Conservation (phyloP, 2,888 invertebrate genomes). For the Neocrepidodera transversa region DNA sequence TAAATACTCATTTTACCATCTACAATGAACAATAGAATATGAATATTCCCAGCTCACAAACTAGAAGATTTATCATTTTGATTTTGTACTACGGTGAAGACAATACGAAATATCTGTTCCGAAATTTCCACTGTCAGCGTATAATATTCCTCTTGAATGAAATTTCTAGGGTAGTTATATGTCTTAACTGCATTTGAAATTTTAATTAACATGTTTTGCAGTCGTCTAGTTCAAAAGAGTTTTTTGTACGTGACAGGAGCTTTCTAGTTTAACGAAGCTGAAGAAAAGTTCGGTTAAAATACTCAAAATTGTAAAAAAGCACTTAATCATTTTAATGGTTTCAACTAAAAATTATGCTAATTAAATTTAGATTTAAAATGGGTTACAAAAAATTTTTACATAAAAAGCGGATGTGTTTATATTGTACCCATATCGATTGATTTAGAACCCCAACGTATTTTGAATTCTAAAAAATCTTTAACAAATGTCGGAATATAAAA, state of each 20-base stretch:
- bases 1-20: no score
- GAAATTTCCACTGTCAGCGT: slow-evolving; percentile 10
- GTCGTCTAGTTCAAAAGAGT: not conserved
- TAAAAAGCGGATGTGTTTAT: no score
- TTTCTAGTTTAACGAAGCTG: not conserved
- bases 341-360: no score
- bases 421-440: slow-evolving; percentile 8
- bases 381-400: no score
- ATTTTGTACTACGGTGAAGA: not conserved
- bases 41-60: not conserved
- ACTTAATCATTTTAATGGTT: no score
- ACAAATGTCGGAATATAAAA: not conserved
- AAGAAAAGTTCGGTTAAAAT: no score
- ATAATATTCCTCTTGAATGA: slow-evolving; percentile 4
- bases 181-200: slow-evolving; percentile 15
- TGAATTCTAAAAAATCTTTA: not conserved
- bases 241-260: not conserved
- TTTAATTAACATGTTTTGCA: slow-evolving; percentile 18
- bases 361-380: no score
- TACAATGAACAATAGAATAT: slow-evolving; percentile 1
- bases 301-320: no score
- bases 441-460: not conserved
- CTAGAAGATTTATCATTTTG: slow-evolving; percentile 15
- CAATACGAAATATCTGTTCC: slow-evolving; percentile 11
- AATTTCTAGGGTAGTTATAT: slow-evolving; percentile 16